These are phyloP conservation scores for Taeniopygia guttata DNA, from an alignment of 2,797 vertebrate species.

Conservation along the genomic window DNA sequence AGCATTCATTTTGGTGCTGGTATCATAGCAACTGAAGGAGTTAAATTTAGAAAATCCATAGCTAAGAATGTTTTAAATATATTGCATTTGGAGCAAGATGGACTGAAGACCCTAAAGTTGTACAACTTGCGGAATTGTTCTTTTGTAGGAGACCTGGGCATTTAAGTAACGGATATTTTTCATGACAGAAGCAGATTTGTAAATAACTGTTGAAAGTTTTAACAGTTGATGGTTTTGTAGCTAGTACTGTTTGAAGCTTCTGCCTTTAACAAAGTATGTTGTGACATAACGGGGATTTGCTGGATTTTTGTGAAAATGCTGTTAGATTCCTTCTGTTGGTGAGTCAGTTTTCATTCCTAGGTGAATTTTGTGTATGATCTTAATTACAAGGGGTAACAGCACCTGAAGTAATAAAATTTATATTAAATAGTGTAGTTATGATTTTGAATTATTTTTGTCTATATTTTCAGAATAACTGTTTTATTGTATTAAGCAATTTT, in stretches of 20 bases:
- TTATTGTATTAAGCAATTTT: not conserved
- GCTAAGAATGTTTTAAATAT: not conserved
- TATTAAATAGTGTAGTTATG: not conserved
- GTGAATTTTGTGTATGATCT: not conserved
- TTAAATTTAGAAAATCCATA: slow-evolving; percentile 17
- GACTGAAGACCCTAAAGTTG: not conserved
- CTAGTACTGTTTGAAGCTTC: not conserved
- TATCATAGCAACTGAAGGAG: slow-evolving; percentile 44
- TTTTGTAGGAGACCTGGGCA: not conserved
- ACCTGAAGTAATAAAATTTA: not conserved
- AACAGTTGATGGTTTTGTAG: not conserved
- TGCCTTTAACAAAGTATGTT: not conserved
- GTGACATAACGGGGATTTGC: not conserved
- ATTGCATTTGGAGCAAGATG: not conserved
- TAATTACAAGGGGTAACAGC: not conserved
- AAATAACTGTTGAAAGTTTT: not conserved
- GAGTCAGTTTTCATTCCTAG: not conserved
- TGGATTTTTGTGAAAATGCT: not conserved
- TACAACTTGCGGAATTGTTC: not conserved
- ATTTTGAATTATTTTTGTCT: not conserved
- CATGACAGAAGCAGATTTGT: not conserved
- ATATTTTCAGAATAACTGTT: not conserved
- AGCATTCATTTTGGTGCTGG: not conserved
- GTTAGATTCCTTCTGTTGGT: not conserved
- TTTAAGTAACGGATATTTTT: not conserved